phyloP scores from a whole-genome alignment of 2,113 vertebrate genomes.

The Aplodontia rufa region DNA sequence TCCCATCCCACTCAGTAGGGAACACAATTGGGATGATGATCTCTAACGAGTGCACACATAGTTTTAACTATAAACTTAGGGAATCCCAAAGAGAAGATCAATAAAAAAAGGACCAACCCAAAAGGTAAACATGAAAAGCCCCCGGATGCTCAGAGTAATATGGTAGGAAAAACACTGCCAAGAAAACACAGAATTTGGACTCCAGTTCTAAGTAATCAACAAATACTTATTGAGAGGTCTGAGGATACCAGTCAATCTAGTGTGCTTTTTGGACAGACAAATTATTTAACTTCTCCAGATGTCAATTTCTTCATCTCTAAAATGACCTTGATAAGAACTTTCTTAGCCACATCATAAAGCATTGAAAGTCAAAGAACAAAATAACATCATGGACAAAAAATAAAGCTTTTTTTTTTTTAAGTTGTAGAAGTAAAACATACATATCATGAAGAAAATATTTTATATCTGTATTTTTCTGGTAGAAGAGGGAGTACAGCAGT shows the following conservation, averaged over 20 bases:
- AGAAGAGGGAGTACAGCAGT: neutral
- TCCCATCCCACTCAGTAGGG: conserved; percentile 56
- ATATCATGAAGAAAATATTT: neutral
- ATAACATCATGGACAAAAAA: neutral
- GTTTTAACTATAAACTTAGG: conserved; percentile 56
- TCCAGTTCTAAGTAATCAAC: conserved; percentile 11
- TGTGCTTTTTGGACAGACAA: neutral
- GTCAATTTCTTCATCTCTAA: conserved; percentile 31
- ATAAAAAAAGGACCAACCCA: neutral
- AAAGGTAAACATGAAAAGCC: neutral
- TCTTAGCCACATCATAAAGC: conserved; percentile 23
- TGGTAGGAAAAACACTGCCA: neutral
- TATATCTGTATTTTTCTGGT: conserved; percentile 10
- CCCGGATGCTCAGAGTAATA: neutral
- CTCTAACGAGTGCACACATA: conserved; percentile 45
- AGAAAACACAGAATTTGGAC: neutral
- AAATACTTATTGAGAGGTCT: conserved; percentile 30
- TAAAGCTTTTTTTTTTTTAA: neutral
- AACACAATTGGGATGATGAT: conserved; percentile 59
- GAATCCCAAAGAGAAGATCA: conserved; percentile 50
- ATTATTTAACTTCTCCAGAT: conserved; percentile 18
- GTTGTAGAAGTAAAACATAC: neutral
- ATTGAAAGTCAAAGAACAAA: conserved; percentile 43
- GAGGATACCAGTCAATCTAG: neutral
- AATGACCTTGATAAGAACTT: conserved; percentile 26